phyloP scores from a whole-genome alignment of 1,140 invertebrate species.

The Macrotrachela quadricornifera region DNA sequence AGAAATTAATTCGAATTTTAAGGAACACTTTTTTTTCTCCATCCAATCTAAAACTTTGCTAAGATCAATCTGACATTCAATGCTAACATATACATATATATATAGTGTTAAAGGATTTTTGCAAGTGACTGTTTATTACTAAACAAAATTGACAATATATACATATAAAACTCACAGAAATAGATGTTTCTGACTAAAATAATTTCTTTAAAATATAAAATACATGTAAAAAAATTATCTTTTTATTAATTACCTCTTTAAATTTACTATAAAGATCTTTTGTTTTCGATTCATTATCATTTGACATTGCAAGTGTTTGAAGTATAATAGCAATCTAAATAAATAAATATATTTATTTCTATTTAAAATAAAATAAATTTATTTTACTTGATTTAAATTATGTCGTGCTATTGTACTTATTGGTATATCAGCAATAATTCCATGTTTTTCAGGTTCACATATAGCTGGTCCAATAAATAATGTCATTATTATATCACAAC shows the following conservation, averaged over 20 bases:
- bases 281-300: slow-evolving; percentile 49
- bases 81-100: too few species aligned
- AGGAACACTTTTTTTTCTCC: too few species aligned
- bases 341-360: slow-evolving; percentile 9
- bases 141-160: not conserved
- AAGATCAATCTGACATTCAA: too few species aligned
- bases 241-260: slow-evolving; percentile 36
- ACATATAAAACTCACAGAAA: not conserved
- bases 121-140: too few species aligned
- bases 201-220: not conserved
- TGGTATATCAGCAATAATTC: slow-evolving; percentile 69
- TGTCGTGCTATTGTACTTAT: slow-evolving; percentile 68
- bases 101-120: too few species aligned
- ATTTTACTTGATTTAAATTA: slow-evolving; percentile 58
- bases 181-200: not conserved
- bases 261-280: slow-evolving; percentile 51
- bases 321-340: slow-evolving; percentile 51
- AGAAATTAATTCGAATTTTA: too few species aligned
- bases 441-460: slow-evolving; percentile 78
- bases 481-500: slow-evolving; percentile 73
- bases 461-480: slow-evolving; percentile 87
- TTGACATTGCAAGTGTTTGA: slow-evolving; percentile 62
- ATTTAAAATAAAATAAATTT: slow-evolving; percentile 8
- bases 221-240: not conserved
- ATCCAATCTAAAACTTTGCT: too few species aligned